Conservation (phyloP, 2,113 vertebrate genomes). For the Canis aureus region DNA sequence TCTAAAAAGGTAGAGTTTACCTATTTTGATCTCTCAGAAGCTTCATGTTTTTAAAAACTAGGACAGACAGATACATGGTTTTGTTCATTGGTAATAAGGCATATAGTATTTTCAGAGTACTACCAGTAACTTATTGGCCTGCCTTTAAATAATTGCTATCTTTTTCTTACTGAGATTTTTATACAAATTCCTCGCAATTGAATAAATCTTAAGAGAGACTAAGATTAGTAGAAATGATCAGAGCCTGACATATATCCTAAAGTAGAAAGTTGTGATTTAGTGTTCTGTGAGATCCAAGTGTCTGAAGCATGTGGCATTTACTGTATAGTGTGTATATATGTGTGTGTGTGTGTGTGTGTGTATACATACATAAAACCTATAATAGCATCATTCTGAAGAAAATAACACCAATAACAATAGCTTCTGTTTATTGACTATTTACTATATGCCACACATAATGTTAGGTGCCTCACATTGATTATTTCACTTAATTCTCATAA, state of each 20-base stretch:
- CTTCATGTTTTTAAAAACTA: not conserved
- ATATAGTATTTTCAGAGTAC: conserved; percentile 4
- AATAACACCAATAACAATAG: not conserved
- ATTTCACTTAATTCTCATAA: conserved; percentile 35
- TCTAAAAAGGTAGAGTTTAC: conserved; percentile 24
- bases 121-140: not conserved
- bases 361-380: not conserved
- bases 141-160: conserved; percentile 20
- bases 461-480: conserved; percentile 22
- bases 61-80: not conserved
- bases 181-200: conserved; percentile 1
- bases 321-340: not conserved
- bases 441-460: not conserved
- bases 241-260: not conserved
- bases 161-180: conserved; percentile 48
- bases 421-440: conserved; percentile 25
- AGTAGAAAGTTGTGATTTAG: conserved; percentile 13
- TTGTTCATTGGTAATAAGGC: conserved; percentile 19
- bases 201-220: conserved; percentile 15
- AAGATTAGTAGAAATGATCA: conserved; percentile 6
- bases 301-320: not conserved
- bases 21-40: conserved; percentile 22
- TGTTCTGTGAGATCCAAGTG: not conserved
- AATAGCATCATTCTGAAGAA: not conserved
- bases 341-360: not conserved